Percentiles rank a stretch among this genome's conserved stretches.
Evolutionary conservation across 2,888 invertebrate genomes (phyloP).

Genomic region (Automeris io): DNA sequence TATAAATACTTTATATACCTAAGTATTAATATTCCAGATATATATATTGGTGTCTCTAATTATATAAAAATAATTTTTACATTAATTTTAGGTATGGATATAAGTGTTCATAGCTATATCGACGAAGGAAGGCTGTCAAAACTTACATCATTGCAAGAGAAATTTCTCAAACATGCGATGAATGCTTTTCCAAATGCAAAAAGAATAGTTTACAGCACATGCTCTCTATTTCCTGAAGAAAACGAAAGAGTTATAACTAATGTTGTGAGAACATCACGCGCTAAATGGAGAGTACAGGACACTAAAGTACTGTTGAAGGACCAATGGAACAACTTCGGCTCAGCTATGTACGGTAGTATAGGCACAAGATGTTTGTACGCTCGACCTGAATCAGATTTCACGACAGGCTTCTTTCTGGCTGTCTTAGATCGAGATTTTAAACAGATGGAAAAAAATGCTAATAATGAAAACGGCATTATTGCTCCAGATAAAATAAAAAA

Average conservation of each 20-base stretch:
- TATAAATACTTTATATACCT: too few relatives aligned
- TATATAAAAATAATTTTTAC: too few relatives aligned
- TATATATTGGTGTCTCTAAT: too few relatives aligned
- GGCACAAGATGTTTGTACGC: constrained; percentile 88
- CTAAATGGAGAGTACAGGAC: constrained; percentile 80
- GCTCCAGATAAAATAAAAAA: constrained; percentile 10
- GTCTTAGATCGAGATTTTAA: constrained; percentile 83
- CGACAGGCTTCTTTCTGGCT: constrained; percentile 97
- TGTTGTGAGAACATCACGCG: constrained; percentile 74
- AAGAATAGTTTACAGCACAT: constrained; percentile 96
- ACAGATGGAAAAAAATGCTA: constrained; percentile 39
- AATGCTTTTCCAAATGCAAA: constrained; percentile 88
- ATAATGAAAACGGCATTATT: constrained; percentile 15
- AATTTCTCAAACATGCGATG: constrained; percentile 91
- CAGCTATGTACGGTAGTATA: constrained; percentile 79
- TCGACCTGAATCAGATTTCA: constrained; percentile 84
- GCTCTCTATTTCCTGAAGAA: constrained; percentile 92
- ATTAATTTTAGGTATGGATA: constrained; percentile 59
- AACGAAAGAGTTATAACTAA: constrained; percentile 94
- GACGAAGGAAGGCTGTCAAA: constrained; percentile 77
- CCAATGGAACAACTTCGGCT: constrained; percentile 83
- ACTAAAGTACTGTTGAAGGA: constrained; percentile 77
- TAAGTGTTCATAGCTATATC: constrained; percentile 58
- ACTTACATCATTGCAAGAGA: constrained; percentile 87
- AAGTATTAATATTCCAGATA: too few relatives aligned